phyloP scores from a whole-genome alignment of 2,888 invertebrate genomes.

The Acleris sparsana region DNA sequence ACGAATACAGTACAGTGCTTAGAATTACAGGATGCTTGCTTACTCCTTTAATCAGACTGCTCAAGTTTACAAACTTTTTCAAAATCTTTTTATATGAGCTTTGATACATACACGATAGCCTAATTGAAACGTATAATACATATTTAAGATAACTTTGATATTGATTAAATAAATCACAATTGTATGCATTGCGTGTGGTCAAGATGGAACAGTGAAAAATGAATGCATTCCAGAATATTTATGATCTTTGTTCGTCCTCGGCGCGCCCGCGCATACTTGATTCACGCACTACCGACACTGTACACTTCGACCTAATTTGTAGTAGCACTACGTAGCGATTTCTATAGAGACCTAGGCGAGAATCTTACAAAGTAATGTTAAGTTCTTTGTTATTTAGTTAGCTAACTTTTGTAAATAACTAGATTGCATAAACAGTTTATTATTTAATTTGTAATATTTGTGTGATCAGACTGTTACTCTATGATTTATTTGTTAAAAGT shows the following conservation, averaged over 20 bases:
- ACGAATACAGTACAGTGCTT: slow-evolving; percentile 44
- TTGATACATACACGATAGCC: slow-evolving; percentile 36
- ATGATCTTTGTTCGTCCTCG: slow-evolving; percentile 45
- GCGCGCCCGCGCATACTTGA: slow-evolving; percentile 16
- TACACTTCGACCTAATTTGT: slow-evolving; percentile 43
- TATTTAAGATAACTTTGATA: slow-evolving; percentile 27
- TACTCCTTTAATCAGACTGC: slow-evolving; percentile 56
- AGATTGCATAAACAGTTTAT: slow-evolving; percentile 76
- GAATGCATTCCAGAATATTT: slow-evolving; percentile 72
- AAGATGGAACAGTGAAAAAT: slow-evolving; percentile 46
- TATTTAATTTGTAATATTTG: slow-evolving; percentile 82
- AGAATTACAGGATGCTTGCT: slow-evolving; percentile 46
- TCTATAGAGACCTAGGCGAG: slow-evolving; percentile 62
- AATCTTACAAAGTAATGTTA: slow-evolving; percentile 74
- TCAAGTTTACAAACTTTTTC: slow-evolving; percentile 41
- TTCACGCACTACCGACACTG: slow-evolving; percentile 35
- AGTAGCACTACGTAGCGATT: slow-evolving; percentile 64
- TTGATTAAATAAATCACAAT: slow-evolving; percentile 28
- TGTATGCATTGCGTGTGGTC: slow-evolving; percentile 30
- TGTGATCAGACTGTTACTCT: slow-evolving; percentile 82
- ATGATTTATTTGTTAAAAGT: slow-evolving; percentile 82
- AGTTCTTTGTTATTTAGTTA: slow-evolving; percentile 83
- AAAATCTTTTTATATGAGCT: slow-evolving; percentile 37
- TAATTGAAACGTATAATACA: slow-evolving; percentile 28
- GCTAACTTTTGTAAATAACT: slow-evolving; percentile 83